Conservation (phyloP, 2,113 vertebrate genomes). For the Gadus chalcogrammus region DNA sequence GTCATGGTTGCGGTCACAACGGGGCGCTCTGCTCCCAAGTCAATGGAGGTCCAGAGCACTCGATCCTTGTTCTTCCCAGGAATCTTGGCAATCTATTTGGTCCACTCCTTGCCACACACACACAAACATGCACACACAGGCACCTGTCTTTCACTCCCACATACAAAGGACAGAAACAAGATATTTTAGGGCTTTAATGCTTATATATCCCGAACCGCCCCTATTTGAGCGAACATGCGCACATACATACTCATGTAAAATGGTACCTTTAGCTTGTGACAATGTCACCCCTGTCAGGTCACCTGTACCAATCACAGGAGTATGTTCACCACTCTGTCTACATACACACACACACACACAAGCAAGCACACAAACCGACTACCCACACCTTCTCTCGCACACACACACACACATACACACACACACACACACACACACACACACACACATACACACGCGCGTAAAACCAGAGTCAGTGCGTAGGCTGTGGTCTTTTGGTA, state of each 20-base stretch:
- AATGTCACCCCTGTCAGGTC: constrained; percentile 37
- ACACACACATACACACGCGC: constrained; percentile 38
- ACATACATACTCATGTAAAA: constrained; percentile 9
- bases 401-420: constrained; percentile 12
- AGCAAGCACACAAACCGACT: constrained; percentile 32
- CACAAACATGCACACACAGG: constrained; percentile 2
- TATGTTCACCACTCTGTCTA: background rate
- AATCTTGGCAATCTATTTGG: constrained; percentile 53
- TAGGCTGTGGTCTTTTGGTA: constrained; percentile 12
- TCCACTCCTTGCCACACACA: constrained; percentile 22
- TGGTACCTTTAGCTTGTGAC: constrained; percentile 12
- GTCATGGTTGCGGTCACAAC: constrained; percentile 50
- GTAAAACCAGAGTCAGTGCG: constrained; percentile 20
- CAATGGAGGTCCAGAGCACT: constrained; percentile 65
- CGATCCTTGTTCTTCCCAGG: constrained; percentile 42
- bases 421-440: constrained; percentile 43
- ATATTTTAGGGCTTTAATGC: constrained; percentile 19
- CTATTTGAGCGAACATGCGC: constrained; percentile 27
- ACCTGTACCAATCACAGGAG: background rate
- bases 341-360: constrained; percentile 34
- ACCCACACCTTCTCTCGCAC: constrained; percentile 39
- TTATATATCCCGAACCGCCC: constrained; percentile 45
- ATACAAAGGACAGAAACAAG: constrained; percentile 27
- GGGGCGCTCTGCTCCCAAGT: constrained; percentile 50
- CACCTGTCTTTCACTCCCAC: constrained; percentile 1